A percentile compares a stretch with the other conserved stretches of the same genome.
Evolutionary conservation across 2,113 vertebrate genomes (phyloP).

Genomic region (Menidia beryllina): DNA sequence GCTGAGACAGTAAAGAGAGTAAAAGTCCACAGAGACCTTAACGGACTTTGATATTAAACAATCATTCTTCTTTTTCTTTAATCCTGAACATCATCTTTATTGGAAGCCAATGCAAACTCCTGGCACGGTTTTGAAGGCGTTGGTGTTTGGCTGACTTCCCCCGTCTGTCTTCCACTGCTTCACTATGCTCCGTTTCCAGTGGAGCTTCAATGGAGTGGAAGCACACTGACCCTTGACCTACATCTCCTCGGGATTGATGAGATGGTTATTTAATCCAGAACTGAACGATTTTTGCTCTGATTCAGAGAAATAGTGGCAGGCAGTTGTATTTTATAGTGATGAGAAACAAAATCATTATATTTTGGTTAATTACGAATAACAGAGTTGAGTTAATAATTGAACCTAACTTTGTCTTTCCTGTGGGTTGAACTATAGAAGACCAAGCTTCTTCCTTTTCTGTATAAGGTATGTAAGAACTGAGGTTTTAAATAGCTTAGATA

Average conservation of each 20-base stretch:
- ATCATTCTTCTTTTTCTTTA: slow-evolving; percentile 52
- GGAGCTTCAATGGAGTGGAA: slow-evolving; percentile 6
- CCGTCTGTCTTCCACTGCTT: slow-evolving; percentile 20
- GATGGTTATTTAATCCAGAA: neutral
- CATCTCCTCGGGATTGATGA: neutral
- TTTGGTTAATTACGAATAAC: slow-evolving; percentile 1
- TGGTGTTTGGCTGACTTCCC: slow-evolving; percentile 72
- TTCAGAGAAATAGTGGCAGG: neutral
- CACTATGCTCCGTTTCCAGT: slow-evolving; percentile 24
- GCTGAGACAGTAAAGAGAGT: slow-evolving; percentile 1
- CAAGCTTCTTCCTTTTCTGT: no score
- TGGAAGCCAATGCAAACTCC: slow-evolving; percentile 66
- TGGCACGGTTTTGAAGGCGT: slow-evolving; percentile 73
- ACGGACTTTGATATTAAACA: slow-evolving; percentile 59
- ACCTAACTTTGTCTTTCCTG: no score
- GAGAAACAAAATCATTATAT: neutral
- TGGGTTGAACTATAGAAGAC: no score
- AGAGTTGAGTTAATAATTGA: neutral
- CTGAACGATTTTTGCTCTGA: neutral
- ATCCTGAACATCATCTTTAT: slow-evolving; percentile 51
- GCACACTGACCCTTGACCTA: slow-evolving; percentile 32
- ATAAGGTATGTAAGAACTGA: no score
- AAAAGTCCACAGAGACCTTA: slow-evolving; percentile 49
- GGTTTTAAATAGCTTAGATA: no score
- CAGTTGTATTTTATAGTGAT: neutral